Conservation (phyloP, 1,140 invertebrate genomes). For the Platyscapa corneri region DNA sequence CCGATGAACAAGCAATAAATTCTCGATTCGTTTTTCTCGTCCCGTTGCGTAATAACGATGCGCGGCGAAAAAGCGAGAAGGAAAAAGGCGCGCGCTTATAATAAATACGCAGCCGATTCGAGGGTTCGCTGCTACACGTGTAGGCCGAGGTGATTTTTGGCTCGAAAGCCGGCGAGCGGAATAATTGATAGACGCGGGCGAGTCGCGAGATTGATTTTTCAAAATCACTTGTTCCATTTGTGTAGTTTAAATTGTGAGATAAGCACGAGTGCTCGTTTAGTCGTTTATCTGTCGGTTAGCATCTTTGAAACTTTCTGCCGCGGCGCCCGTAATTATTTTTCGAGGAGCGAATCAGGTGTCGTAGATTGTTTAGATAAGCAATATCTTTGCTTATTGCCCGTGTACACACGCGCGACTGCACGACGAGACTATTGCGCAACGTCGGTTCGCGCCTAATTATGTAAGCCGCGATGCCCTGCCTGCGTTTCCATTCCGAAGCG, state of each 20-base stretch:
- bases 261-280: not conserved
- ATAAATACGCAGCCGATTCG: no score
- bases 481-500: not conserved
- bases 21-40: not conserved
- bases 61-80: not conserved
- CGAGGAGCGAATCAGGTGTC: not conserved
- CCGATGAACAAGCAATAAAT: not conserved
- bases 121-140: no score
- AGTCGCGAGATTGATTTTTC: not conserved
- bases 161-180: no score
- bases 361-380: not conserved
- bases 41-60: not conserved
- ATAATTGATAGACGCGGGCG: no score
- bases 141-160: no score
- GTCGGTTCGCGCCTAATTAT: not conserved
- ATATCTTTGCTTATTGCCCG: not conserved
- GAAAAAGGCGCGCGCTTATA: not conserved
- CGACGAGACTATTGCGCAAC: not conserved
- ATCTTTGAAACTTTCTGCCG: not conserved
- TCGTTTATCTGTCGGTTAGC: not conserved
- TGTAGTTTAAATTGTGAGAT: not conserved
- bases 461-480: not conserved
- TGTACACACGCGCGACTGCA: not conserved
- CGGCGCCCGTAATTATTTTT: not conserved
- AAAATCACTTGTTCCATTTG: not conserved